A percentile compares a stretch with the other conserved stretches of the same genome.
These are phyloP conservation scores for Thermophis baileyi DNA, from an alignment of 2,113 vertebrate genomes.

Conservation along the genomic window DNA sequence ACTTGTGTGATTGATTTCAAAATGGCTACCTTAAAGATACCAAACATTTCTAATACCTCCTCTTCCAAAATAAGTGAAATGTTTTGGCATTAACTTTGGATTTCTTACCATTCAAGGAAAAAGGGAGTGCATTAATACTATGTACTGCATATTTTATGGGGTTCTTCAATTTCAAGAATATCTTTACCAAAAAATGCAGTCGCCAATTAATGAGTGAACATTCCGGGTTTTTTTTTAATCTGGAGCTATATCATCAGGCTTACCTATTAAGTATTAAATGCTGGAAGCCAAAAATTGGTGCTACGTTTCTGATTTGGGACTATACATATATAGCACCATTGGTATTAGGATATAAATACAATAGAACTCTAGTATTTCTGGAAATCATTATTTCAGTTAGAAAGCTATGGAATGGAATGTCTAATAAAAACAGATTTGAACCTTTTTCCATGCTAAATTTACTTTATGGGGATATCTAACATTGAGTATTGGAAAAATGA, in stretches of 20 bases:
- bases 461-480: not conserved
- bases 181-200: not conserved
- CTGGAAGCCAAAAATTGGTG: not conserved
- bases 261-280: not conserved
- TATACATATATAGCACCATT: not conserved
- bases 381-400: not conserved
- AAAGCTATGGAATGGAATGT: not conserved
- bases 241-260: not conserved
- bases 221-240: not conserved
- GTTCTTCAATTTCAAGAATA: not conserved
- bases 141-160: slow-evolving; percentile 10
- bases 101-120: not conserved
- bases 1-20: not conserved
- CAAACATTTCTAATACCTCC: not conserved
- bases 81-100: not conserved
- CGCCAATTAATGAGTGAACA: not conserved
- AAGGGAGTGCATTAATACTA: not conserved
- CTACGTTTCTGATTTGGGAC: not conserved
- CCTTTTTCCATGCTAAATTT: not conserved
- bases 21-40: not conserved
- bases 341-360: not conserved
- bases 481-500: not conserved
- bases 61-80: not conserved
- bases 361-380: not conserved
- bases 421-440: not conserved